Percentiles rank a stretch among this genome's conserved stretches.
Evolutionary conservation across 2,888 invertebrate species (phyloP).

Genomic region (Drosophila neotestacea): DNA sequence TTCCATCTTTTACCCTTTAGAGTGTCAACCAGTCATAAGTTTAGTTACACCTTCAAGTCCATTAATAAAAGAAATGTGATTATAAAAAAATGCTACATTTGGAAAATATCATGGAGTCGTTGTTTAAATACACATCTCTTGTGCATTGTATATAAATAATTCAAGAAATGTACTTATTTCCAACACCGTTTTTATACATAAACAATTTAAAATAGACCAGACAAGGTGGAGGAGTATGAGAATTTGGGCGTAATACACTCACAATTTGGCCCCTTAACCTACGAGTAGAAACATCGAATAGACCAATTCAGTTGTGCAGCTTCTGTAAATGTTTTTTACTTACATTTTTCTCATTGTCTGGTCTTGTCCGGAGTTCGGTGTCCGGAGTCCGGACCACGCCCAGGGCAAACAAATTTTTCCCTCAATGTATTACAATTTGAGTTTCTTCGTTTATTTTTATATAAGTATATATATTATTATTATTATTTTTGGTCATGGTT

Average conservation of each 20-base stretch:
- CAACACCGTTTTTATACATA: constrained; percentile 7
- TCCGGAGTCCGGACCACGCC: constrained; percentile 48
- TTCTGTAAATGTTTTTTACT: constrained; percentile 23
- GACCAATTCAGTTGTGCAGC: constrained; percentile 4
- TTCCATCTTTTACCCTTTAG: too few species aligned
- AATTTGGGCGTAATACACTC: constrained; percentile 19
- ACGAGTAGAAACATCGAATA: not conserved
- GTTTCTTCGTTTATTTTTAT: not conserved
- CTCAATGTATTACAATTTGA: constrained; percentile 46
- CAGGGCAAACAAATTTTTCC: constrained; percentile 27
- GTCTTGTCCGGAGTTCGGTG: too few species aligned
- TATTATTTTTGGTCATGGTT: constrained; percentile 52
- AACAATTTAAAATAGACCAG: constrained; percentile 25
- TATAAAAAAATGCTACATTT: not conserved
- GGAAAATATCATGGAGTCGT: not conserved
- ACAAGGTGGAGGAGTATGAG: not conserved
- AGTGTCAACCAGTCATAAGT: not conserved
- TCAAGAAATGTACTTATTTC: not conserved
- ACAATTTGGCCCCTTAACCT: constrained; percentile 2
- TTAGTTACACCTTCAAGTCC: not conserved
- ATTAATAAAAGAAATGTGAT: not conserved
- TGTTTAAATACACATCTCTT: not conserved
- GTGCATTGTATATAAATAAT: constrained; percentile 14
- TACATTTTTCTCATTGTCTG: constrained; percentile 58
- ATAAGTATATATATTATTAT: constrained; percentile 24